Conservation (phyloP, 2,113 vertebrate species). For the Hoplias malabaricus region DNA sequence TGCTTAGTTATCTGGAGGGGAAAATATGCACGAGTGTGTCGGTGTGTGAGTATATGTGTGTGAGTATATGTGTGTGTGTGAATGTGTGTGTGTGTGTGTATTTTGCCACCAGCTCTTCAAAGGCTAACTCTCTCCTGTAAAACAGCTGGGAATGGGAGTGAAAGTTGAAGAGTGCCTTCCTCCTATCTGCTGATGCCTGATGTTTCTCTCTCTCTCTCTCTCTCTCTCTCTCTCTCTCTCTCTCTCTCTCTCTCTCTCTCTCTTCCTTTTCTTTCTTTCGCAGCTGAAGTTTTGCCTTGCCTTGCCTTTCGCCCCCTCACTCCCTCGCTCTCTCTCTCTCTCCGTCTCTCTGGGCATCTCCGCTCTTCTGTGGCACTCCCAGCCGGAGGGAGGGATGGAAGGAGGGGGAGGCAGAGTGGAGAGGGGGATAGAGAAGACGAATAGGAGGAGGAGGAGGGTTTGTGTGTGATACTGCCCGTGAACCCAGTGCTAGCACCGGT, state of each 20-base stretch:
- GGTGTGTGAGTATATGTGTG: constrained; percentile 25
- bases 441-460: constrained; percentile 46
- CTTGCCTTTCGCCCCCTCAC: constrained; percentile 56
- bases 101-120: constrained; percentile 77
- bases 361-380: constrained; percentile 68
- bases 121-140: constrained; percentile 68
- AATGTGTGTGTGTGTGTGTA: constrained; percentile 54
- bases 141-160: constrained; percentile 71
- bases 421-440: constrained; percentile 33
- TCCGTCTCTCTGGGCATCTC: constrained; percentile 71
- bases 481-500: constrained; percentile 59
- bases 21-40: constrained; percentile 36
- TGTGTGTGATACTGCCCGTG: constrained; percentile 67
- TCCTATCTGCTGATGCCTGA: constrained; percentile 65
- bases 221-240: neutral
- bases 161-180: constrained; percentile 72
- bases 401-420: constrained; percentile 19
- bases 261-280: constrained; percentile 38
- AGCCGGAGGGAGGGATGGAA: constrained; percentile 46
- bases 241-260: constrained; percentile 23
- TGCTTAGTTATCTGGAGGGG: constrained; percentile 53
- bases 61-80: constrained; percentile 7
- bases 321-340: constrained; percentile 62
- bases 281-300: constrained; percentile 29
- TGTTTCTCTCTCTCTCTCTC: constrained; percentile 49